Evolutionary conservation across 2,113 vertebrate genomes (phyloP).

Genomic region (Poeciliopsis turrubarensis): DNA sequence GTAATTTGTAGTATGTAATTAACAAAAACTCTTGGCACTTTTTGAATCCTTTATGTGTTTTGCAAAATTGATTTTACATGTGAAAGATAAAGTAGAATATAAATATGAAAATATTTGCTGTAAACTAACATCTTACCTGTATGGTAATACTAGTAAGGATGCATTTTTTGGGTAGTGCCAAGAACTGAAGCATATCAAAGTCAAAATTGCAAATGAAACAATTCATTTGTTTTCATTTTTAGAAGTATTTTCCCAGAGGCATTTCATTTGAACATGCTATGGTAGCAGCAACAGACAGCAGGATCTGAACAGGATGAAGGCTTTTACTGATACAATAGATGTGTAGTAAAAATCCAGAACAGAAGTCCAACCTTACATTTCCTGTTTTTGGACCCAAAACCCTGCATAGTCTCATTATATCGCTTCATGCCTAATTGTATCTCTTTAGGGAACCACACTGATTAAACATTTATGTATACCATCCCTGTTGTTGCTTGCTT

Average conservation of each 20-base stretch:
- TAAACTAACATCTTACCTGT: not conserved
- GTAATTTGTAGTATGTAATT: too few species aligned
- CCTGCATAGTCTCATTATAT: conserved; percentile 10
- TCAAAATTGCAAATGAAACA: not conserved
- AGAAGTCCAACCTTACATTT: not conserved
- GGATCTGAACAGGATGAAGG: not conserved
- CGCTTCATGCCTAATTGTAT: conserved; percentile 20
- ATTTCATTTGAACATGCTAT: not conserved
- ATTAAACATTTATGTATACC: conserved; percentile 51
- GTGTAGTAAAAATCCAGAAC: not conserved
- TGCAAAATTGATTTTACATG: too few species aligned
- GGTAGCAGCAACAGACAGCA: not conserved
- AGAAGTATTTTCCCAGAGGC: not conserved
- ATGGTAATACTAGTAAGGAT: not conserved
- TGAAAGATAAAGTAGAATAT: too few species aligned
- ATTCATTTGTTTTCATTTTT: not conserved
- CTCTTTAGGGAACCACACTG: conserved; percentile 4
- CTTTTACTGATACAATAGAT: not conserved
- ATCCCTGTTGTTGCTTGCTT: not conserved
- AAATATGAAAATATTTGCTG: not conserved
- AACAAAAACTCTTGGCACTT: too few species aligned
- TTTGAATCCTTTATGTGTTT: too few species aligned
- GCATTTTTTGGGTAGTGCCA: not conserved
- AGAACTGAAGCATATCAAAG: not conserved
- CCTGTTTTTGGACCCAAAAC: not conserved